phyloP scores from a whole-genome alignment of 2,888 invertebrate genomes.

The Philopedon plagiatum region DNA sequence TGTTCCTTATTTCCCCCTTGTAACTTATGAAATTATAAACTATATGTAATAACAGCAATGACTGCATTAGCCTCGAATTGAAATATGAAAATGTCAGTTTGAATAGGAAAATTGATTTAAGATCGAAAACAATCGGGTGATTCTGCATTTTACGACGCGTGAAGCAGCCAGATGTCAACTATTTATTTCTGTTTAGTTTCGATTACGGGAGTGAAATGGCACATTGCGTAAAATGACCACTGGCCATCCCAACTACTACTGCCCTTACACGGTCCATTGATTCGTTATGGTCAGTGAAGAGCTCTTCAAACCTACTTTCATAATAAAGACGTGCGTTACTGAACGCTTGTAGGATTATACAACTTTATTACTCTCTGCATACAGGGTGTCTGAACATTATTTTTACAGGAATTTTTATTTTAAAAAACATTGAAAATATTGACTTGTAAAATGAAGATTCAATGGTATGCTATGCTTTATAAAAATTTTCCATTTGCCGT shows the following conservation, averaged over 20 bases:
- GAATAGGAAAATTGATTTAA: conserved; percentile 63
- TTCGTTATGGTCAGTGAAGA: conserved; percentile 41
- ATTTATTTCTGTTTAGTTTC: conserved; percentile 60
- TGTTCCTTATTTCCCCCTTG: neutral
- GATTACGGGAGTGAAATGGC: conserved; percentile 57
- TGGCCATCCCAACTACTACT: conserved; percentile 57
- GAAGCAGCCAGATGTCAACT: conserved; percentile 64
- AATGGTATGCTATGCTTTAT: too few species aligned
- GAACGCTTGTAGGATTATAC: conserved; percentile 23
- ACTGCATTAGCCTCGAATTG: conserved; percentile 54
- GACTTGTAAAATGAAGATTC: too few species aligned
- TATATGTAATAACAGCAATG: conserved; percentile 39
- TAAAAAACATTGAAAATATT: too few species aligned
- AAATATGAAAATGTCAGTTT: conserved; percentile 66
- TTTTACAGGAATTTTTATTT: neutral
- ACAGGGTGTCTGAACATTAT: neutral
- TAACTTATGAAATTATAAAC: conserved; percentile 43
- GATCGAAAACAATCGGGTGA: conserved; percentile 59
- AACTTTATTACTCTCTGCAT: conserved; percentile 6
- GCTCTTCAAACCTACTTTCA: conserved; percentile 43
- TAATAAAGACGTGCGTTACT: conserved; percentile 44
- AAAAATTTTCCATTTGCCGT: too few species aligned
- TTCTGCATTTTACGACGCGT: conserved; percentile 61
- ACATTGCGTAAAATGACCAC: conserved; percentile 65
- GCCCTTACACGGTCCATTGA: conserved; percentile 51